A percentile compares a stretch with the other conserved stretches of the same genome.
These are phyloP conservation scores for Caenorhabditis sinica DNA, from an alignment of 2,888 invertebrate species.

Conservation along the genomic window DNA sequence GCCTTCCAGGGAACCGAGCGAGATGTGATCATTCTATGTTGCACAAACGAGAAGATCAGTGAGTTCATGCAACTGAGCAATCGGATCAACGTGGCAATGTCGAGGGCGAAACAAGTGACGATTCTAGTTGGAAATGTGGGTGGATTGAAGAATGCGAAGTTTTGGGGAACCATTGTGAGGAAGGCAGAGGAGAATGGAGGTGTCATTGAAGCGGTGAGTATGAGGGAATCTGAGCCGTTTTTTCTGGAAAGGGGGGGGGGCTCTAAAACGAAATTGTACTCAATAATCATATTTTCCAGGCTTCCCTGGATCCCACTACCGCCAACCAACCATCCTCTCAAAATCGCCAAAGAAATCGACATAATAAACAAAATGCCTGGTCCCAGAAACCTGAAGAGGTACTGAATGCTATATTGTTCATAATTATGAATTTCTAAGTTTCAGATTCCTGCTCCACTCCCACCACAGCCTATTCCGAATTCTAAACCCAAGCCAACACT, in stretches of 20 bases:
- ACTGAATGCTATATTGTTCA: too few species aligned
- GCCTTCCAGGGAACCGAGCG: conserved; percentile 38
- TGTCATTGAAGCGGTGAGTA: conserved; percentile 21
- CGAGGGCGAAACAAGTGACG: conserved; percentile 28
- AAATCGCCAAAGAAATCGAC: neutral
- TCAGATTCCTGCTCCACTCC: too few species aligned
- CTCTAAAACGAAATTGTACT: too few species aligned
- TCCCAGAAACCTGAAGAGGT: too few species aligned
- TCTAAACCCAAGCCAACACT: too few species aligned
- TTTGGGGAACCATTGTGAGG: conserved; percentile 23
- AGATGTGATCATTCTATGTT: conserved; percentile 33
- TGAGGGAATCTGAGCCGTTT: too few species aligned
- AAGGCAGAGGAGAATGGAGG: conserved; percentile 13
- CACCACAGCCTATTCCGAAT: too few species aligned
- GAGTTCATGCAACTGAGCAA: conserved; percentile 45
- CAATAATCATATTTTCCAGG: too few species aligned
- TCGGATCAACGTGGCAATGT: conserved; percentile 46
- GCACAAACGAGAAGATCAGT: conserved; percentile 27
- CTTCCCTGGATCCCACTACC: too few species aligned
- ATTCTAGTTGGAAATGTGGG: conserved; percentile 36
- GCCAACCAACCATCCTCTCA: neutral
- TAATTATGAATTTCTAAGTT: too few species aligned
- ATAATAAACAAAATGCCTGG: neutral
- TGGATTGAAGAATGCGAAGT: conserved; percentile 22
- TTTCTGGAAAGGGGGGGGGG: too few species aligned